Conservation (phyloP, 1,140 invertebrate species). For the Drosophila tsacasi region DNA sequence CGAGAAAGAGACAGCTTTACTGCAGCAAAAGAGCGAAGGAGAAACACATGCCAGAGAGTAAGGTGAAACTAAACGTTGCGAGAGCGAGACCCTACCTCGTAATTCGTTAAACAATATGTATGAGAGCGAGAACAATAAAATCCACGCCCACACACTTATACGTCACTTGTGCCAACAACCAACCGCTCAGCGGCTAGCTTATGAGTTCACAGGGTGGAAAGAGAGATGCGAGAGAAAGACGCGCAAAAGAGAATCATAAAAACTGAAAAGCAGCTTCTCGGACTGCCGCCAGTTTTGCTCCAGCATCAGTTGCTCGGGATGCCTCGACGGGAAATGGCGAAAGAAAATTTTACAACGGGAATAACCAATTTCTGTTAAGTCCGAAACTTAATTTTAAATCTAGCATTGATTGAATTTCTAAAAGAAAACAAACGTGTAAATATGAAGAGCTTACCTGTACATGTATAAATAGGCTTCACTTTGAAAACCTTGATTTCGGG, state of each 20-base stretch:
- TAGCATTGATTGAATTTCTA: neutral
- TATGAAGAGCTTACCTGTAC: neutral
- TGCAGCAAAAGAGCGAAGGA: constrained; percentile 10
- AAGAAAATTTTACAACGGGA: neutral
- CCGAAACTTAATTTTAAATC: neutral
- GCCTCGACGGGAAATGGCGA: constrained; percentile 31
- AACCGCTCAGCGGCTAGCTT: constrained; percentile 41
- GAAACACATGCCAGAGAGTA: constrained; percentile 1
- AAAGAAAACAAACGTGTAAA: constrained; percentile 21
- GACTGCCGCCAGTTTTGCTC: constrained; percentile 4
- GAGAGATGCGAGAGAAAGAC: constrained; percentile 12
- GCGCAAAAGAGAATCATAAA: constrained; percentile 22
- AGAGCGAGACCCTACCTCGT: constrained; percentile 49
- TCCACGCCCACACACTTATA: constrained; percentile 64
- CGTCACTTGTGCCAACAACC: constrained; percentile 35
- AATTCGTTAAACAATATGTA: constrained; percentile 67
- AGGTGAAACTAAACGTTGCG: constrained; percentile 20
- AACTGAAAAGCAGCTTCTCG: constrained; percentile 19
- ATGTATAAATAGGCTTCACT: neutral
- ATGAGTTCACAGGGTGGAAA: constrained; percentile 32
- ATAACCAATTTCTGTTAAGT: neutral
- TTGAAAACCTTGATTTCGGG: neutral
- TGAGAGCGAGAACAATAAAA: constrained; percentile 56
- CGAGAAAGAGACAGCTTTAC: constrained; percentile 14
- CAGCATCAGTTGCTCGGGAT: constrained; percentile 51